Conservation (phyloP, 2,113 vertebrate species). For the Archocentrus centrarchus region DNA sequence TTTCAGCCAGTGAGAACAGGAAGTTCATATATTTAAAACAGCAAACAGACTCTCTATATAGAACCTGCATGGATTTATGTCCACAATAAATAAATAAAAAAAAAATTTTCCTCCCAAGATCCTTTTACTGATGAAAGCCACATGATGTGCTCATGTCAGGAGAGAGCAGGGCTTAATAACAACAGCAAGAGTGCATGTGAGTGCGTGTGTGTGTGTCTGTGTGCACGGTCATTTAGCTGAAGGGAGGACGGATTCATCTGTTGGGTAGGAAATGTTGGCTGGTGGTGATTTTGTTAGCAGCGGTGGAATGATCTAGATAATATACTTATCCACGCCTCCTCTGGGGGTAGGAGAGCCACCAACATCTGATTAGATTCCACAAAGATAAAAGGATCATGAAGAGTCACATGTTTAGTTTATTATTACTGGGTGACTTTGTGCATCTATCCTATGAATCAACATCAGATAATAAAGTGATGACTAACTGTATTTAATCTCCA, state of each 20-base stretch:
- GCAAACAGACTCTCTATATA: constrained; percentile 67
- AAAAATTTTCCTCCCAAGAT: constrained; percentile 41
- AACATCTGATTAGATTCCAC: constrained; percentile 75
- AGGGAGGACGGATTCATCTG: constrained; percentile 47
- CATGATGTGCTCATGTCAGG: constrained; percentile 74
- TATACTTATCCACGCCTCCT: constrained; percentile 70
- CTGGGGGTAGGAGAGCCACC: constrained; percentile 49
- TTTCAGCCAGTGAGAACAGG: constrained; percentile 49
- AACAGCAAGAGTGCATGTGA: not conserved
- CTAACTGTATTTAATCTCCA: constrained; percentile 51
- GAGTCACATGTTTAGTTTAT: constrained; percentile 65
- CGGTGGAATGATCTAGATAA: constrained; percentile 76
- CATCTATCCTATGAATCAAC: constrained; percentile 45
- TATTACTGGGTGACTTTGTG: constrained; percentile 55
- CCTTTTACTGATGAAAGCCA: constrained; percentile 69
- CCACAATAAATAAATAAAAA: constrained; percentile 33
- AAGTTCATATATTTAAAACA: constrained; percentile 66
- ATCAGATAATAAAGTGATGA: constrained; percentile 57
- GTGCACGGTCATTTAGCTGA: constrained; percentile 1
- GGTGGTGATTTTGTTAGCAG: constrained; percentile 67
- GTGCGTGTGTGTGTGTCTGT: not conserved
- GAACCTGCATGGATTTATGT: constrained; percentile 57
- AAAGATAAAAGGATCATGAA: constrained; percentile 67
- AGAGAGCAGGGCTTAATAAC: constrained; percentile 67
- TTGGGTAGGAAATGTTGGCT: constrained; percentile 57